Base-by-base conservation (phyloP, 2,888 invertebrate genomes). In the Lepeophtheirus nordmannii region DNA sequence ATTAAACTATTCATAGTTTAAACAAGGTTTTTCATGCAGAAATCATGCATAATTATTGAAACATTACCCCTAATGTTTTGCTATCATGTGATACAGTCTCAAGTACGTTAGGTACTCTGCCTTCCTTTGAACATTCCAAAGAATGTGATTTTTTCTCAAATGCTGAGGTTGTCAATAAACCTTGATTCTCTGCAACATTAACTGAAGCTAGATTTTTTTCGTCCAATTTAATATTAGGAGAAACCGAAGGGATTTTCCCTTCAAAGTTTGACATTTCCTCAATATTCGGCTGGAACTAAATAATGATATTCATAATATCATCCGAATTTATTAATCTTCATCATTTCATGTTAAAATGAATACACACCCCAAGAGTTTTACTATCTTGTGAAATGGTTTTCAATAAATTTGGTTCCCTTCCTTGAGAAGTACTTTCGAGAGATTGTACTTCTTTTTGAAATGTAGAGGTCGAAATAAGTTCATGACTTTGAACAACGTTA, bases 261-360 rank as follows among this genome's bases (percentile, higher is more conserved):
- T 46, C 53, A 46, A 46, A 46, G 17, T 8, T 46, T 46, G 53
- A 46, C 53, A 46, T 46, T 17, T 46, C 53, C 53, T 46, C 53
- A n/a, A 46, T n/a, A 14, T 46, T 46, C 5, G 53, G 53, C 53
- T 46, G 53, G 17, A 46, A 46, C 53, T 46, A 17, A 46, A n/a
- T 8, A 7, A 5, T 30, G 30, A 30, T 30, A 5, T 30, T 30
- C 30, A 30, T 30, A 30, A 5, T 5, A 30, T 30, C 30, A 30
- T 30, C 7, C 30, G 30, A 5, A 30, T 7, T 30, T 30, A 5
- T 30, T 30, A 30, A 30, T 30, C 30, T 30, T 7, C 2, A 30
- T 30, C 30, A 7, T 30, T 30, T 30, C 30, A 30, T 30, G 30
- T 7, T 30, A 30, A 30, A 30, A 30, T 30, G 30, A 30, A 30